Evolutionary conservation across 1,140 invertebrate species (phyloP).

Genomic region (Apis florea): DNA sequence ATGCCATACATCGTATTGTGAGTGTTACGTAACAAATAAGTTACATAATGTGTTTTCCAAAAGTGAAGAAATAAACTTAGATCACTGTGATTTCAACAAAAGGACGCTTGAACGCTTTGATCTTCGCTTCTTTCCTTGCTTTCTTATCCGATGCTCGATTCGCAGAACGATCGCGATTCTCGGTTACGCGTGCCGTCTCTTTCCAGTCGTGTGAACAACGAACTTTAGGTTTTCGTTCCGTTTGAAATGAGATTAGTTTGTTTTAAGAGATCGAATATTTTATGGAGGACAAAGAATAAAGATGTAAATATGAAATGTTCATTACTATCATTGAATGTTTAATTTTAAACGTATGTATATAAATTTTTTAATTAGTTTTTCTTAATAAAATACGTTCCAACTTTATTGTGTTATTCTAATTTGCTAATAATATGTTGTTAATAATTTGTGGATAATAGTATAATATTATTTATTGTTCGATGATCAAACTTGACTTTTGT

Average conservation of each 20-base stretch:
- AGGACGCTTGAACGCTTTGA: constrained; percentile 33
- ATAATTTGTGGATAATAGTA: too few relatives aligned
- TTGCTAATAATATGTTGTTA: too few relatives aligned
- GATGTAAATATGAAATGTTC: neutral
- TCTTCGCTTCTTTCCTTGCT: constrained; percentile 12
- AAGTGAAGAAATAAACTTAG: constrained; percentile 51
- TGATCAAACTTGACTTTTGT: too few relatives aligned
- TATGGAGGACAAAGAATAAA: neutral
- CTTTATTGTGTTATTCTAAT: too few relatives aligned
- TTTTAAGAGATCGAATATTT: neutral
- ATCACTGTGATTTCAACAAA: constrained; percentile 41
- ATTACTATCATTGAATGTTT: too few relatives aligned
- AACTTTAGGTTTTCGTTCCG: neutral
- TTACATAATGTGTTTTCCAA: constrained; percentile 44
- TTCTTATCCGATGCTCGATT: neutral
- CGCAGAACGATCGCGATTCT: constrained; percentile 2
- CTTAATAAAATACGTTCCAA: too few relatives aligned
- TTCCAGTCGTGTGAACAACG: neutral
- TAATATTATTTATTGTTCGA: too few relatives aligned
- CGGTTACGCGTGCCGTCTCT: neutral
- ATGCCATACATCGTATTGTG: constrained; percentile 38
- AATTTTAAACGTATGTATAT: too few relatives aligned
- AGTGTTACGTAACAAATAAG: constrained; percentile 17
- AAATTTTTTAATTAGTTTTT: too few relatives aligned
- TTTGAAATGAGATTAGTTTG: neutral